Base-by-base conservation (phyloP, 2,888 invertebrate species). In the Philaethria dido region DNA sequence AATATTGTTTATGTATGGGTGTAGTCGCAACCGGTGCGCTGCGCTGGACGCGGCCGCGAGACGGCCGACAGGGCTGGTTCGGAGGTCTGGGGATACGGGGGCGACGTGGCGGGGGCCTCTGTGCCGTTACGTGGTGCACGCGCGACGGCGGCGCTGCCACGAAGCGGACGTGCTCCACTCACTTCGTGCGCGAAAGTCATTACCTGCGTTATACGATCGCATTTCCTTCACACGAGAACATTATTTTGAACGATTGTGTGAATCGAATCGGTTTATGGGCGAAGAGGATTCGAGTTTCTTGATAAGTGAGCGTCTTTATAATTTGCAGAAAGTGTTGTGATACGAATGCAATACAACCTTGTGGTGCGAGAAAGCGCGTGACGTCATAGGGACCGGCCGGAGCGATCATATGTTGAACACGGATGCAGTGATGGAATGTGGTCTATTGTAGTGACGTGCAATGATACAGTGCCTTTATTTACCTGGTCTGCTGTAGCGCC, bases 401-500 rank as follows among this genome's bases (percentile, higher is more conserved):
- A 76, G 80, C 85, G 88, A 92, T 92, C 92, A 92, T 92, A 92
- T 92, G 91, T 90, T 92, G 83, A 86, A 89, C 85, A 87, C 90
- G 92, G 91, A 91, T 92, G 92, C 91, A 90, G 92, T 92, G 92
- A 90, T 89, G 91, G 91, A 92, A 92, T 91, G 92, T 88, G 86
- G 86, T 79, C 85, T 89, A 85, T 88, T 87, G 81, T 90, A 85
- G 87, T 89, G 86, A 90, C 82, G 86, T 86, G 86, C 83, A 80
- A 87, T 89, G 89, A 83, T 88, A 84, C 79, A 80, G 84, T 86
- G 86, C 72, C 73, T 80, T 75, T 81, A 81, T 79, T 84, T 87
- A 86, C 86, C 89, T 88, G 82, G 78, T 77, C 79, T 80, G 73
- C 80, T 69, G 79, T 78, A 80, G 83, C 82, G 81, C 86, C 86